Conservation (phyloP, 1,140 invertebrate species). For the Papilio helenus region DNA sequence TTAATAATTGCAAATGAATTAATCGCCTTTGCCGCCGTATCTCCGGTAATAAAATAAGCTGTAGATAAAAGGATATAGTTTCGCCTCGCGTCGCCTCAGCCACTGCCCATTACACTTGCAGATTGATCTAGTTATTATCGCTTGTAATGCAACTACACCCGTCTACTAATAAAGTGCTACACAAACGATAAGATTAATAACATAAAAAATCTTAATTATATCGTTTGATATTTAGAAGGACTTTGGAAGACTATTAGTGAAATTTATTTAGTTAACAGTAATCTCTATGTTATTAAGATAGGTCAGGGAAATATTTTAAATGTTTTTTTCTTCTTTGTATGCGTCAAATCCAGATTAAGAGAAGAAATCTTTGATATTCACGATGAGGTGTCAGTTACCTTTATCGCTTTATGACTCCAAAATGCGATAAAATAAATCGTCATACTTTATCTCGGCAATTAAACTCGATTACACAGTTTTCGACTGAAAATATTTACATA, state of each 20-base stretch:
- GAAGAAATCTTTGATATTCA: not conserved
- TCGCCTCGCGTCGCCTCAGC: conserved; percentile 37
- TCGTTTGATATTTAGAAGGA: not conserved
- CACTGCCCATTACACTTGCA: conserved; percentile 60
- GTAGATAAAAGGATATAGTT: conserved; percentile 45
- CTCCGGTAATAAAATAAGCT: conserved; percentile 44
- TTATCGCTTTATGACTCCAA: not conserved
- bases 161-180: not conserved
- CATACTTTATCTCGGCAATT: conserved; percentile 33
- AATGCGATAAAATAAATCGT: conserved; percentile 8
- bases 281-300: not conserved
- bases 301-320: not conserved
- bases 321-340: not conserved
- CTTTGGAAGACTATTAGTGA: not conserved
- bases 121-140: conserved; percentile 63
- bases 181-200: not conserved
- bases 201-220: not conserved
- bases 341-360: not conserved
- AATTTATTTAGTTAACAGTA: not conserved
- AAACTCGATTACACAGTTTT: conserved; percentile 25
- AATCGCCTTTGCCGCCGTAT: conserved; percentile 36
- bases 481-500: conserved; percentile 32
- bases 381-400: not conserved
- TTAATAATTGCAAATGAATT: conserved; percentile 35
- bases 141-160: conserved; percentile 53